Evolutionary conservation across 2,797 vertebrate species (phyloP), one percentile per base, ranked within the genome.

Genomic region (Tangara arthus): DNA sequence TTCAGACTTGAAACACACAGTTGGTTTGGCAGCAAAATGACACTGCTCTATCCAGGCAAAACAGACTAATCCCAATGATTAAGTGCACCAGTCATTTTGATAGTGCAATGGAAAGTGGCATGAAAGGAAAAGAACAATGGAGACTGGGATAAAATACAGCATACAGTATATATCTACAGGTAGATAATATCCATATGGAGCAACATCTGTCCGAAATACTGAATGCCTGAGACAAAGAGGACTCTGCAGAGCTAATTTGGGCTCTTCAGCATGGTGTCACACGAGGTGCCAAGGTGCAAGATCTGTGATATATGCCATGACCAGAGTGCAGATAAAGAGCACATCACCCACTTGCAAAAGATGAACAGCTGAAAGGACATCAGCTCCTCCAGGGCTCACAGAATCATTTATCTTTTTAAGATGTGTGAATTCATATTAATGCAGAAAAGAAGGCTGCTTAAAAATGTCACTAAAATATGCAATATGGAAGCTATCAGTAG

Each of bases 141-240:
- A 72, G 44, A 64, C 7, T 23, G 8, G 27, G 35, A 73, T 66
- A 41, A 85, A 85, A 78, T 13, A 57, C 0, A 52, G 39, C 18
- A 41, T 41, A 41, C 37, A 39, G 37, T 39, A 12, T 39, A 39
- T 41, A 7, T 41, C 35, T 47, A 42, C 19, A 71, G 47, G 30
- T 0, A 0, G 34, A 15, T 69, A 35, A 39, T 15, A 50, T 1
- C 9, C 24, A 30, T 4, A 32, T 1, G 53, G 44, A 3, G 1
- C 28, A 79, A 76, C 1, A 2, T 30, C 63, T 90, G 53, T 22
- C 47, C 50, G 30, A 82, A n/a, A 57, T 9, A 65, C 5, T 16
- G 59, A 80, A 46, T 35, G 37, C 22, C 65, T 70, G 52, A 79
- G 17, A 41, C 30, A 55, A 78, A 92, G 19, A 6, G 32, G 75